phyloP scores from a whole-genome alignment of 1,140 invertebrate genomes.

The Caerostris darwini region DNA sequence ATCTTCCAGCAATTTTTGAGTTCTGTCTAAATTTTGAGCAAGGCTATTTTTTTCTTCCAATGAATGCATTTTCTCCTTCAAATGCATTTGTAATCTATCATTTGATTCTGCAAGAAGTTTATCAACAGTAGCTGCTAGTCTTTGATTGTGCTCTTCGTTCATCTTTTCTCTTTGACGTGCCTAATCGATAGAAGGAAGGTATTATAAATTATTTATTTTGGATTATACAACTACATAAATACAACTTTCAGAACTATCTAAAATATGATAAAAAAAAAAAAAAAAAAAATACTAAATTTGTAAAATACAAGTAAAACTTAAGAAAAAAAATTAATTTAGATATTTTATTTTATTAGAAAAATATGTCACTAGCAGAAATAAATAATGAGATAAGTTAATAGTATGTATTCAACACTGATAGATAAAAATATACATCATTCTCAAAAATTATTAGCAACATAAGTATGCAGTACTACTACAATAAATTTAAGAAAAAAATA shows the following conservation, averaged over 20 bases:
- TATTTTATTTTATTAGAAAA: neutral
- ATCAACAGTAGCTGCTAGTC: conserved; percentile 97
- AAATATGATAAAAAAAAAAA: neutral
- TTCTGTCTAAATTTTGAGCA: conserved; percentile 97
- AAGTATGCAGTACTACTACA: too few relatives aligned
- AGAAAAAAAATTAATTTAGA: neutral
- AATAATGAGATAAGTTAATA: too few relatives aligned
- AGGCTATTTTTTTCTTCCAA: conserved; percentile 98
- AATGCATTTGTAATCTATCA: conserved; percentile 96
- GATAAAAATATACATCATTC: too few relatives aligned
- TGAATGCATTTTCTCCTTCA: conserved; percentile 99
- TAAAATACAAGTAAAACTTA: neutral
- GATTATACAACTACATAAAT: neutral
- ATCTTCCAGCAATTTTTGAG: conserved; percentile 95
- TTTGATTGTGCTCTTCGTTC: conserved; percentile 99
- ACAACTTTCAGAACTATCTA: neutral
- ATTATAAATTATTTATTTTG: neutral
- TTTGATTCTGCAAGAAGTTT: conserved; percentile 97
- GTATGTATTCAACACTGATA: too few relatives aligned
- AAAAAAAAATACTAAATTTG: neutral
- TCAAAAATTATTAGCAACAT: too few relatives aligned
- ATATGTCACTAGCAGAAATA: too few relatives aligned
- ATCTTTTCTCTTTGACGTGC: conserved; percentile 99
- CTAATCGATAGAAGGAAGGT: conserved; percentile 84
- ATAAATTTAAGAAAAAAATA: too few relatives aligned